Evolutionary conservation across 2,113 vertebrate genomes (phyloP), one percentile per base, ranked within the genome.

Genomic region (Girardinichthys multiradiatus): DNA sequence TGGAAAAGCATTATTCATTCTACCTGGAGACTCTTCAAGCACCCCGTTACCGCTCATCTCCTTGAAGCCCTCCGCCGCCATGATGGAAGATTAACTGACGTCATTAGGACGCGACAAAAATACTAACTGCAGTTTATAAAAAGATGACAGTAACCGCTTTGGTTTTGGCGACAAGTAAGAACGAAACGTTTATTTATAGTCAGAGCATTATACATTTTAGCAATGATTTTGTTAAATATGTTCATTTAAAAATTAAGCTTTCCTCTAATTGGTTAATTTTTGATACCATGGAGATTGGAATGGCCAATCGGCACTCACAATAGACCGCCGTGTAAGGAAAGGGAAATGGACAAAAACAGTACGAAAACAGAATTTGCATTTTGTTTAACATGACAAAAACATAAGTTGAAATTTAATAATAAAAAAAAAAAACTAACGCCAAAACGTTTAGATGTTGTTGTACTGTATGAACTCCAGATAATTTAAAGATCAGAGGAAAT

Each of bases 51-150:
- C 86, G 76, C 85, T 91, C 68, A 92, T 88, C 30, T 87, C 89
- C 61, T 90, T 92, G 30, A 71, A 61, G 57, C 88, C 91, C 87
- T 92, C 92, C 54, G 89, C 89, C 91, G 94, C 94, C 94, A 95
- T 95, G 86, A 90, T 83, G 64, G 74, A 51, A 76, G 13, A 42
- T 51, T 33, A 2, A 1, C 31, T 72, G 24, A 90, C 93, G 93
- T 92, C 88, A 91, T 57, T 10, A 8, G 24, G 0, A 1, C 24
- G 90, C 89, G 92, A 89, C 92, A 21, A 29, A 39, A 48, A 27
- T 3, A 2, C 13, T 0, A 15, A 39, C 15, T 6, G 3, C 28
- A 45, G 17, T 19, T 45, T 45, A 17, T 45, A 19, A 45, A 17
- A 14, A 45, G 42, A 45, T 54, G 21, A 4, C 19, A 54, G 7